These are phyloP conservation scores for Pangasius larnaudii DNA, from an alignment of 2,797 vertebrate species.

Conservation along the genomic window DNA sequence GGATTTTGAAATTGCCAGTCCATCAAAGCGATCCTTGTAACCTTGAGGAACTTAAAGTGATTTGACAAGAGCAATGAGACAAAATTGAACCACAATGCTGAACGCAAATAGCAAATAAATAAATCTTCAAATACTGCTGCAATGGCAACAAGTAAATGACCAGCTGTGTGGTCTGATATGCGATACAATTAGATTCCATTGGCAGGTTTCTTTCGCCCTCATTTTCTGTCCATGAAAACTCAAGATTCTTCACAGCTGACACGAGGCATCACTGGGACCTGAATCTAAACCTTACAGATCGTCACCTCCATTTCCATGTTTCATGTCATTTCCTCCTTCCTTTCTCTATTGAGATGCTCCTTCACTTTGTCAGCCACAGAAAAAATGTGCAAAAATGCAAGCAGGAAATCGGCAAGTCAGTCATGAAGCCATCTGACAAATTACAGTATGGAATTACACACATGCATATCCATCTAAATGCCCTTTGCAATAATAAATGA, in stretches of 20 bases:
- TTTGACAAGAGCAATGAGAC: background rate
- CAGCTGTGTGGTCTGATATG: background rate
- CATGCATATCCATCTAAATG: slow-evolving; percentile 1
- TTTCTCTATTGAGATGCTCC: background rate
- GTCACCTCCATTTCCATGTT: background rate
- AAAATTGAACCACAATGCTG: background rate
- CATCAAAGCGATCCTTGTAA: background rate
- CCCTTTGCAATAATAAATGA: slow-evolving; percentile 25
- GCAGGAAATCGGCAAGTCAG: slow-evolving; percentile 3
- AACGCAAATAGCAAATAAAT: background rate
- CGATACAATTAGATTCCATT: background rate
- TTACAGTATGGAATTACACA: background rate
- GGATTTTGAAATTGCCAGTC: background rate
- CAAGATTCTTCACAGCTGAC: background rate
- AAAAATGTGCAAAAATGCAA: background rate
- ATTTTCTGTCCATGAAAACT: background rate
- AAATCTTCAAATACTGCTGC: background rate
- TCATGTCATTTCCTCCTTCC: background rate
- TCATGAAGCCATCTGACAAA: background rate
- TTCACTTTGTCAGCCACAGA: background rate
- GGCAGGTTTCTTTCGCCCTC: background rate
- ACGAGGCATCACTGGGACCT: background rate
- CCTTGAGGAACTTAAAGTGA: background rate
- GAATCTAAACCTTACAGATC: background rate
- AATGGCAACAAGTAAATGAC: background rate